Conservation (phyloP, 1,140 invertebrate species). For the Hyles euphorbiae region DNA sequence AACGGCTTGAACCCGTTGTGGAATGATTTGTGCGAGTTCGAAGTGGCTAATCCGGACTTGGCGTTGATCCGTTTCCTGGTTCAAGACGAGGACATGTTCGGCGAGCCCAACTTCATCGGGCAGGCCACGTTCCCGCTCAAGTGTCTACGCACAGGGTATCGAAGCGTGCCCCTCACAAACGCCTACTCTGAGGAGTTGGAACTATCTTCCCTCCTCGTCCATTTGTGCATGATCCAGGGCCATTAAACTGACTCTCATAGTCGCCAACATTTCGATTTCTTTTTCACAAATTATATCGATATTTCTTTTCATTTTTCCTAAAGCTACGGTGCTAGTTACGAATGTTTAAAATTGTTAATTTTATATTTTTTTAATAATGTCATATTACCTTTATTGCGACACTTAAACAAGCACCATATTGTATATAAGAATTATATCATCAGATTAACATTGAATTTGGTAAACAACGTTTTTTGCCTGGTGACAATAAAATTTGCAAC, state of each 20-base stretch:
- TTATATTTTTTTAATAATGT: no score
- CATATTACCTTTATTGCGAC: no score
- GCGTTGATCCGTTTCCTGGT: conserved; percentile 95
- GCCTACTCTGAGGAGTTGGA: conserved; percentile 95
- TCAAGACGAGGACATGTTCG: conserved; percentile 98
- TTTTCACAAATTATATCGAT: no score
- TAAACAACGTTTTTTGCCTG: no score
- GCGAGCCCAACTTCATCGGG: conserved; percentile 97
- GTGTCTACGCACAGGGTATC: conserved; percentile 88
- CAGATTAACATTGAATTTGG: no score
- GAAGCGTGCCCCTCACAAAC: conserved; percentile 94
- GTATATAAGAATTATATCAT: no score
- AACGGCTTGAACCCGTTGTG: conserved; percentile 98
- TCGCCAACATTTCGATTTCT: no score
- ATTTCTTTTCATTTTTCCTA: no score
- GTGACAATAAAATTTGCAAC: no score
- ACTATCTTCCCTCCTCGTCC: conserved; percentile 92
- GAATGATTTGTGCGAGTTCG: conserved; percentile 93
- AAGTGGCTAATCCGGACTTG: conserved; percentile 91
- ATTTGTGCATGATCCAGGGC: conserved; percentile 72
- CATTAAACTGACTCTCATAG: background rate
- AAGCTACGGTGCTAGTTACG: no score
- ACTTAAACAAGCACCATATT: no score
- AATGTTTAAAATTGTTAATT: no score
- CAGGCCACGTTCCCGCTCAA: conserved; percentile 94